Percentiles rank a stretch among this genome's conserved stretches.
These are phyloP conservation scores for Acrocephalus kingi DNA, from an alignment of 2,113 vertebrate genomes.

Conservation along the genomic window DNA sequence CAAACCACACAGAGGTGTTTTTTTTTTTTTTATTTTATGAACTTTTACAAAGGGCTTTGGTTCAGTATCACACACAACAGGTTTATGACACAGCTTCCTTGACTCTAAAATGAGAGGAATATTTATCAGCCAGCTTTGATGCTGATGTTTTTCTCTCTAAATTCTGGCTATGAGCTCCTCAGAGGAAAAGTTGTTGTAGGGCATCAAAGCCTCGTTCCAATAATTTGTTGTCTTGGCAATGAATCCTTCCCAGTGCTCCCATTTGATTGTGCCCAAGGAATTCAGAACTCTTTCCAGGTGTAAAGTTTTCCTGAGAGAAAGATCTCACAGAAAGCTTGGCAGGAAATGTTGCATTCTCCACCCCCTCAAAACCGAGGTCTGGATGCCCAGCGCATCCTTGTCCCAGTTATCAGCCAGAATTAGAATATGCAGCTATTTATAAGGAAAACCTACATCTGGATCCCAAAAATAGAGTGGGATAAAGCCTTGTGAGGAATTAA, in stretches of 20 bases:
- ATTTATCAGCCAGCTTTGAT: slow-evolving; percentile 1
- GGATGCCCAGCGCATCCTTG: slow-evolving; percentile 5
- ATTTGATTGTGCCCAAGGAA: neutral
- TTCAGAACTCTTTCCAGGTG: neutral
- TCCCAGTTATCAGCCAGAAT: slow-evolving; percentile 29
- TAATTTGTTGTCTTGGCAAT: neutral
- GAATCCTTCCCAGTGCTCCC: neutral
- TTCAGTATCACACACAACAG: neutral
- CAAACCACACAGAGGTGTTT: neutral
- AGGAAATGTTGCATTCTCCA: neutral
- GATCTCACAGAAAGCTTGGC: neutral
- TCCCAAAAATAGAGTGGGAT: slow-evolving; percentile 1
- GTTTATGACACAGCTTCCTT: neutral
- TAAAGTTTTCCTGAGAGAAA: neutral
- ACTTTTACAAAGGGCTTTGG: neutral
- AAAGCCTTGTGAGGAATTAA: neutral
- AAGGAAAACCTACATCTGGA: slow-evolving; percentile 15
- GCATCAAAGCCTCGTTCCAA: neutral
- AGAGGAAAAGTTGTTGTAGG: neutral
- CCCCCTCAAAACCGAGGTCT: neutral
- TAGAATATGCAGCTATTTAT: slow-evolving; percentile 57
- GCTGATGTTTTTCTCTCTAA: neutral
- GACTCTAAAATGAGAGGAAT: neutral
- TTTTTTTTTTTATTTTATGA: neutral
- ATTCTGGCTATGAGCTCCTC: neutral